Evolutionary conservation across 2,888 invertebrate genomes (phyloP), one percentile per base, ranked within the genome.

Genomic region (Lasius platythorax): DNA sequence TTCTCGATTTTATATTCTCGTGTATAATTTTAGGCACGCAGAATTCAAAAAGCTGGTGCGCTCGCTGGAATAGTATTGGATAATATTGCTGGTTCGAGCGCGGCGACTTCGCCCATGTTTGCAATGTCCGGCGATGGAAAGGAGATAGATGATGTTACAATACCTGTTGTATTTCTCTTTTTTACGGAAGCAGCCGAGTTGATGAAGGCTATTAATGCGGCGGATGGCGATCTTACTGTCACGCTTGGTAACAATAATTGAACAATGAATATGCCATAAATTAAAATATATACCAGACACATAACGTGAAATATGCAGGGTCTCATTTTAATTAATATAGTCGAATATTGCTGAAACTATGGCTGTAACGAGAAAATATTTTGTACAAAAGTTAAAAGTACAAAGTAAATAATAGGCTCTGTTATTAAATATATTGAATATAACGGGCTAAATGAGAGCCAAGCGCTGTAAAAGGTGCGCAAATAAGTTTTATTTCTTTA

Each of bases 91-190:
- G 97, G 96, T 43, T 97, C 98, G 53, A 97, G 97, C 78, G 96
- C 97, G 64, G 96, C 97, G 46, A 97, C 96, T 74, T 97, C 98
- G 2, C 97, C 98, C 0, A 96, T 99, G 95, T 99, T 99, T 95
- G 98, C 99, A 5, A 99, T 99, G 99, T 98, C 99, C 0, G 99
- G 99, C 1, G 99, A 99, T 95, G 98, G 98, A 0, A 94, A 93
- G 76, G 93, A 92, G 58, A 96, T 95, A 2, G 97, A 98, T 89
- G 98, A 99, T 94, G 97, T 99, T 9, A 96, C 95, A 88, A 98
- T 99, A 93, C 98, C 99, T 0, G 96, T 98, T n/a, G 98, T 99
- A 11, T 99, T 99, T 94, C 96, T 99, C 78, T 99, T 98, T 94
- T 96, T 96, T 8, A 96, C 96, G 84, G 98, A 99, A 94, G 98